phyloP scores from a whole-genome alignment of 1,140 invertebrate species.

The Drosophila carrolli region DNA sequence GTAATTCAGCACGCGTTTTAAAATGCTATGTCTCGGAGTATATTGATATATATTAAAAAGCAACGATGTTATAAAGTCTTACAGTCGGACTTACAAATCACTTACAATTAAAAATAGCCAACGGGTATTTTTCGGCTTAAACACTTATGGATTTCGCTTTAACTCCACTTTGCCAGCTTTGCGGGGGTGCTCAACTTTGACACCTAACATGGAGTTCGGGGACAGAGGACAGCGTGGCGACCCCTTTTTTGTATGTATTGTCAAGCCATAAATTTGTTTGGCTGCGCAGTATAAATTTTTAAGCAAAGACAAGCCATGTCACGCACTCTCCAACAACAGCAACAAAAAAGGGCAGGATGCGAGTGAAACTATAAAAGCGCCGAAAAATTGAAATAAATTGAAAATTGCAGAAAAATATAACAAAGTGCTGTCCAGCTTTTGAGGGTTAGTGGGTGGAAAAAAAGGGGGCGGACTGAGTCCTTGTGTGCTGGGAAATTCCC shows the following conservation, averaged over 20 bases:
- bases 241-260: conserved; percentile 55
- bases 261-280: conserved; percentile 76
- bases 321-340: conserved; percentile 41
- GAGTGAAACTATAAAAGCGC: conserved; percentile 64
- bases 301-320: conserved; percentile 64
- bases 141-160: conserved; percentile 12
- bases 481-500: conserved; percentile 43
- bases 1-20: too few relatives aligned
- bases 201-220: conserved; percentile 40
- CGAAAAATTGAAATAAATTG: conserved; percentile 81
- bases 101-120: not conserved
- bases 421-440: conserved; percentile 44
- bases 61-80: too few relatives aligned
- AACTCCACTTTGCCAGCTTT: conserved; percentile 6
- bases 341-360: conserved; percentile 16
- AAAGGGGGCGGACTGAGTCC: not conserved
- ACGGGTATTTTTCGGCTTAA: not conserved
- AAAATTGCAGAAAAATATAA: conserved; percentile 71
- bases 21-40: too few relatives aligned
- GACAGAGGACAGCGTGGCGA: conserved; percentile 19
- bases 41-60: too few relatives aligned
- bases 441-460: conserved; percentile 21
- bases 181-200: conserved; percentile 49
- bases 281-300: conserved; percentile 70
- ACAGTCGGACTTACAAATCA: too few relatives aligned